Base-by-base conservation (phyloP, 2,113 vertebrate genomes). In the Sterrhoptilus dennistouni region DNA sequence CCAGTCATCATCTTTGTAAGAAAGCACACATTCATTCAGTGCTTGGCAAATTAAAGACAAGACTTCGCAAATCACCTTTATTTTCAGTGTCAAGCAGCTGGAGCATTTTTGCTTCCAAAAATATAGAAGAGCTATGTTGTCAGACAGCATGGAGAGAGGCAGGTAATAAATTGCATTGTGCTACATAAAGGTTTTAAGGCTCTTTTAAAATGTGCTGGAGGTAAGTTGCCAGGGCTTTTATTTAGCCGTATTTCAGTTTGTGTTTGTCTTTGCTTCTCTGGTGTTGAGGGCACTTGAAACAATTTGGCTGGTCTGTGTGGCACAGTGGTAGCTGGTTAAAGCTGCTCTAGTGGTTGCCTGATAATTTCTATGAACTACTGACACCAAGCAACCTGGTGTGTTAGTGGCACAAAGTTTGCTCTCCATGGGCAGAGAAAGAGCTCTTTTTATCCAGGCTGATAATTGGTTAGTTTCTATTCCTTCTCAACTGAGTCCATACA, bases 101-200 rank as follows among this genome's bases (percentile, higher is more conserved):
- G 38, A 84, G 50, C 60, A 31, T 63, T 75, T 94, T 70, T 83
- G 47, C 76, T 88, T 95, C 71, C 66, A 95, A 90, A 95, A 88
- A 78, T 64, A 71, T 2, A 52, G 93, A 76, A 61, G 63, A 76
- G 21, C 54, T 76, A 11, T 24, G 35, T 35, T 93, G 59, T 83
- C 47, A 81, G 57, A 82, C 29, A 61, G 68, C 56, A 80, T 66
- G 54, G 44, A 83, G 52, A 83, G 59, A 88, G 47, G 29, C 52
- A 90, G 64, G 71, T 86, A 83, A 74, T 71, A 74, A 83, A 96
- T 56, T 52, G 64, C 47, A 54, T 74, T 33, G 35, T 70, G 40
- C 52, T n/a, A 42, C 40, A 47, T 61, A 70, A 76, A 76, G 61
- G 65, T 72, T 91, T 87, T 76, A 79, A 75, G 35, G 71, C 33